Base-by-base conservation (phyloP, 1,140 invertebrate genomes). In the Proctacanthus coquilletti region DNA sequence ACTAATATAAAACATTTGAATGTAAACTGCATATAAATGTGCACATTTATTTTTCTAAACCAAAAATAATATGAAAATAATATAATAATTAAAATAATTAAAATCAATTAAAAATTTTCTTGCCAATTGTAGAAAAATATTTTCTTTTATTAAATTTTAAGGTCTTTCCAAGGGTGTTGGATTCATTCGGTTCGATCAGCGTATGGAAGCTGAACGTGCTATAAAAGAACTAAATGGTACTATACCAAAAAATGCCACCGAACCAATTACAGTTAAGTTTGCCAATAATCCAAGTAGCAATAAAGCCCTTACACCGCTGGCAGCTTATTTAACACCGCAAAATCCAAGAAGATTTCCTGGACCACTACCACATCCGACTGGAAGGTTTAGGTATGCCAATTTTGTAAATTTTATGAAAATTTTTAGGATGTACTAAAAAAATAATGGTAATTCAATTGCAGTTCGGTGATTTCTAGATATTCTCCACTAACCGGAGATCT, bases 191-290 rank as follows among this genome's bases (percentile, higher is more conserved):
- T 99, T 98, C 65, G 95, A 98, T 65, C 91, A 97, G 63, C 80
- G 93, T 40, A 74, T 86, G 46, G 94, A 98, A 65, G 95, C 95
- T 4, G 95, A 99, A 63, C 70, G 85, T 30, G 95, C 95, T 18
- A 98, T 98, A 48, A 86, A 96, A 60, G 89, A 97, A 65, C 67
- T 98, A 49, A 96, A 98, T 63, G 94, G 95, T 42, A 92, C 88
- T 45, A 87, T 94, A 68, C 94, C 84, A 35, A 93, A 87, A 64
- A 88, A 89, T 49, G 88, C 87, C 34, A 83, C 85, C 40, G 94
- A 98, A 64, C 89, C 92, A 23, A 95, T 99, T 49, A 96, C 92
- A 23, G 95, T 99, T 43, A 98, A 99, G 68, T 98, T 99, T 65
- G 95, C 95, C 43, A 98, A 98, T 66, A 97, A 93, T 62, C 86